These are phyloP conservation scores for Scrobipalpa atriplicella DNA, from an alignment of 2,888 invertebrate species.

Conservation along the genomic window DNA sequence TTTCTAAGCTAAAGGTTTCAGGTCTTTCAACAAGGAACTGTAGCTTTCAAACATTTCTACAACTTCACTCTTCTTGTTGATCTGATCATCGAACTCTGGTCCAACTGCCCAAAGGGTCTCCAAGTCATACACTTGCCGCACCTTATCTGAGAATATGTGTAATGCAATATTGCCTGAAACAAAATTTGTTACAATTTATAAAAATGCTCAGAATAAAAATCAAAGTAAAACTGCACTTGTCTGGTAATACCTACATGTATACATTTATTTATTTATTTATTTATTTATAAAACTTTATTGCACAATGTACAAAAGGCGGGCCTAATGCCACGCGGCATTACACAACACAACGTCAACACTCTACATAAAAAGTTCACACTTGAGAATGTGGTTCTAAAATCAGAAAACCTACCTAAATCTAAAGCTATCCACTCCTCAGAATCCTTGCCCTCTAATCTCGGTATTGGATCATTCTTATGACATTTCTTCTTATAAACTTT, in stretches of 20 bases:
- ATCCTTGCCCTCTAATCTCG: conserved; percentile 89
- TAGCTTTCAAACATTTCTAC: conserved; percentile 86
- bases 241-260: conserved; percentile 75
- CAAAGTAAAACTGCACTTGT: not conserved
- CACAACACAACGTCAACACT: no score
- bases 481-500: conserved; percentile 90
- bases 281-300: no score
- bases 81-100: conserved; percentile 88
- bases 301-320: no score
- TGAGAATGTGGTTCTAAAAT: no score
- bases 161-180: conserved; percentile 94
- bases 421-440: conserved; percentile 94
- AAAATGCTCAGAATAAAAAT: not conserved
- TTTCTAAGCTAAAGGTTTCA: conserved; percentile 82
- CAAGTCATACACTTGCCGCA: conserved; percentile 90
- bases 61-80: conserved; percentile 84
- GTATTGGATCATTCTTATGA: conserved; percentile 83
- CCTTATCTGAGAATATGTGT: conserved; percentile 90
- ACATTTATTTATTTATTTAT: no score
- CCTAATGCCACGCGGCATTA: no score
- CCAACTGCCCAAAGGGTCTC: conserved; percentile 97
- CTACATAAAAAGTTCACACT: no score
- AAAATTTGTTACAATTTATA: conserved; percentile 32
- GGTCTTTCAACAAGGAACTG: conserved; percentile 84
- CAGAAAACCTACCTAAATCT: conserved; percentile 89